Conservation (phyloP, 2,888 invertebrate genomes). For the Pammene fasciana region DNA sequence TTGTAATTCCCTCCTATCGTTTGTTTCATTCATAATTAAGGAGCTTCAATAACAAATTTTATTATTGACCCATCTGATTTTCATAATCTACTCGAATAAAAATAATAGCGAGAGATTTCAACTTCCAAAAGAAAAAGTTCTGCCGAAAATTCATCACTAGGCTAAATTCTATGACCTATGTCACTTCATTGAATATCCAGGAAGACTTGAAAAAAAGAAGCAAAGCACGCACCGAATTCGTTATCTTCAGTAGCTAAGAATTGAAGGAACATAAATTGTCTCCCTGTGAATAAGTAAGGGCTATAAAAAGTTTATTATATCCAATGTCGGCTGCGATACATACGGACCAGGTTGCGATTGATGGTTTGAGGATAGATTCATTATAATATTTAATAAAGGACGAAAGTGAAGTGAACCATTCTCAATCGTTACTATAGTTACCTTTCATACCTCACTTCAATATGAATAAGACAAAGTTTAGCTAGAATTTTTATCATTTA, state of each 20-base stretch:
- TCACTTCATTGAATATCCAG: constrained; percentile 14
- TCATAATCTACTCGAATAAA: too few species aligned
- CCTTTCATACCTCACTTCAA: too few species aligned
- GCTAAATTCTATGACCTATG: too few species aligned
- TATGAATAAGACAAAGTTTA: too few species aligned
- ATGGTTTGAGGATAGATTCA: not conserved
- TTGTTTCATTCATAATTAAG: too few species aligned
- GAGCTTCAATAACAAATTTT: too few species aligned
- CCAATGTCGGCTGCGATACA: constrained; percentile 13
- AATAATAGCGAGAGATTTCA: not conserved
- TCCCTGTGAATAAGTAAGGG: constrained; percentile 36
- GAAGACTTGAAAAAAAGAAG: constrained; percentile 18
- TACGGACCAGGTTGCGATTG: not conserved
- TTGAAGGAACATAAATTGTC: constrained; percentile 34
- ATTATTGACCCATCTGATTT: too few species aligned
- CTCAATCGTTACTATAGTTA: too few species aligned
- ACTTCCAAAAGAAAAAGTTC: not conserved
- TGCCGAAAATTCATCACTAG: not conserved
- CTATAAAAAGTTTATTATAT: constrained; percentile 31
- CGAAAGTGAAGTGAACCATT: not conserved
- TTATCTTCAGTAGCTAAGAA: constrained; percentile 29
- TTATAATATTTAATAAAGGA: not conserved
- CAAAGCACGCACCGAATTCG: constrained; percentile 27
- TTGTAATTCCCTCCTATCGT: too few species aligned
- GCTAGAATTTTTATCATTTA: too few species aligned